Evolutionary conservation across 2,797 vertebrate species (phyloP).

Genomic region (Anas flavirostris): DNA sequence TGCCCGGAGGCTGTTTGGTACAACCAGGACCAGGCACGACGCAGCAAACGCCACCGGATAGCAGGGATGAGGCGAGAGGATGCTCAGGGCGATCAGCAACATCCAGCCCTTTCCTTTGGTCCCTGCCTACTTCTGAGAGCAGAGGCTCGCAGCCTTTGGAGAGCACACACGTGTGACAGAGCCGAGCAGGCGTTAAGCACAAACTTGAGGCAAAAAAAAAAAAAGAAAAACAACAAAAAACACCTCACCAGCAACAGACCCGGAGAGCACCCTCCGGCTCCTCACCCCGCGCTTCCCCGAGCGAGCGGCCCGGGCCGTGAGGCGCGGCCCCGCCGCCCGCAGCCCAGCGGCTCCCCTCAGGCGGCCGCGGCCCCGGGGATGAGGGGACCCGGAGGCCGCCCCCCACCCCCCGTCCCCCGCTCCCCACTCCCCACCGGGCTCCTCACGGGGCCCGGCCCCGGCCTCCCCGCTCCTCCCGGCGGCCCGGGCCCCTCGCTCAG

Average conservation of each 20-base stretch:
- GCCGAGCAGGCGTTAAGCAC: not conserved
- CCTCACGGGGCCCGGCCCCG: not conserved
- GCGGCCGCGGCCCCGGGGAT: not conserved
- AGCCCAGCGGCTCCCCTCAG: not conserved
- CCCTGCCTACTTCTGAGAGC: not conserved
- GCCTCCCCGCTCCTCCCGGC: not conserved
- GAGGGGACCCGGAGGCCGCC: not conserved
- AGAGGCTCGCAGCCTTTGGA: not conserved
- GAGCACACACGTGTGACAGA: not conserved
- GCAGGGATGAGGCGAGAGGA: not conserved
- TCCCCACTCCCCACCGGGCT: not conserved
- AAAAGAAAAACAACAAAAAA: not conserved
- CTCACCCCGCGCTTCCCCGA: not conserved
- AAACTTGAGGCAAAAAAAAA: not conserved
- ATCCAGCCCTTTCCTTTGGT: not conserved
- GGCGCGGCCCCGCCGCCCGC: not conserved
- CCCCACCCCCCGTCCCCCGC: not conserved
- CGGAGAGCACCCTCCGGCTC: not conserved
- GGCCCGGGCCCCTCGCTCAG: not conserved
- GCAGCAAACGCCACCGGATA: not conserved
- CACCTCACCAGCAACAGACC: not conserved
- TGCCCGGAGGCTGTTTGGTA: not conserved
- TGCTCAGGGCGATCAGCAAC: not conserved
- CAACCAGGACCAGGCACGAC: not conserved
- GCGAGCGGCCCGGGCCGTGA: not conserved